These are phyloP conservation scores for Sphaerophoria rueppellii DNA, from an alignment of 2,888 invertebrate genomes.

Conservation along the genomic window DNA sequence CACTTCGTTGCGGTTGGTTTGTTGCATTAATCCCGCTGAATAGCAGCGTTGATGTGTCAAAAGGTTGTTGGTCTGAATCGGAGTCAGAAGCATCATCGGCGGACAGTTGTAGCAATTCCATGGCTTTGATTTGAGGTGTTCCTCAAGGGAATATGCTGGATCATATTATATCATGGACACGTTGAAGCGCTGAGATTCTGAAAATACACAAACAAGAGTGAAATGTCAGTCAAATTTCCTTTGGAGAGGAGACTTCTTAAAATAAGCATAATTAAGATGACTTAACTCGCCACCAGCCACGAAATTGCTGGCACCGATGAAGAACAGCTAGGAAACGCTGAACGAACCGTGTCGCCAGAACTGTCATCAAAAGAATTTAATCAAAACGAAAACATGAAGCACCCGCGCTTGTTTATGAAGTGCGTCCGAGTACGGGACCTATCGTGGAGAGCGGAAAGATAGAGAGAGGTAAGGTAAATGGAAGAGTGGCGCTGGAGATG, in stretches of 20 bases:
- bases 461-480: not conserved
- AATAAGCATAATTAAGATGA: constrained; percentile 35
- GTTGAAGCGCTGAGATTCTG: constrained; percentile 42
- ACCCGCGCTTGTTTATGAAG: constrained; percentile 62
- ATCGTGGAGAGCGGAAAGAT: not conserved
- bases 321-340: not conserved
- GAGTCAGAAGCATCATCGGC: constrained; percentile 55
- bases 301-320: not conserved
- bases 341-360: constrained; percentile 52
- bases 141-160: constrained; percentile 21
- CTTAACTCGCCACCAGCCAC: constrained; percentile 17
- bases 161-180: constrained; percentile 59
- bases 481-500: constrained; percentile 19
- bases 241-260: constrained; percentile 26
- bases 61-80: constrained; percentile 54
- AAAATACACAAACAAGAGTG: constrained; percentile 46
- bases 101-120: constrained; percentile 53
- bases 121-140: constrained; percentile 41
- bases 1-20: constrained; percentile 40
- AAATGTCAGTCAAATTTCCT: constrained; percentile 47
- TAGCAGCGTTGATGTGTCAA: constrained; percentile 42
- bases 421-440: constrained; percentile 42
- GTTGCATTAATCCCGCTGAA: constrained; percentile 45
- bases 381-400: constrained; percentile 62
- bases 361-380: constrained; percentile 60